A percentile compares a stretch with the other conserved stretches of the same genome.
phyloP scores from a whole-genome alignment of 2,113 vertebrate genomes.

The Cynocephalus volans region DNA sequence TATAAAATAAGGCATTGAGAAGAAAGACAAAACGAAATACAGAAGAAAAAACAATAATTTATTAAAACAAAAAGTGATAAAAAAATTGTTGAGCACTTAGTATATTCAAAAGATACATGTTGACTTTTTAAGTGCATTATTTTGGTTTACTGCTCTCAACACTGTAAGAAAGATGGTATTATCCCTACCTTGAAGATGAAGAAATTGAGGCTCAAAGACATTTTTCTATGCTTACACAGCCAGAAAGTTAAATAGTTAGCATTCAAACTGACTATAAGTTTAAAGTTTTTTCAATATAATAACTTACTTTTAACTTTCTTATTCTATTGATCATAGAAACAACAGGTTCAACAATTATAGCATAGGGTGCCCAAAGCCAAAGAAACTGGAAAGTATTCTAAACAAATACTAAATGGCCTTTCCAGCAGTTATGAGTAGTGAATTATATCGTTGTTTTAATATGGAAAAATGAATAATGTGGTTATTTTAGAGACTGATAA shows the following conservation, averaged over 20 bases:
- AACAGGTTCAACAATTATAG: neutral
- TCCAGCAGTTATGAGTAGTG: neutral
- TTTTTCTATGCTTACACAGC: neutral
- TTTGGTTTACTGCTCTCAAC: constrained; percentile 34
- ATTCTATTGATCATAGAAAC: neutral
- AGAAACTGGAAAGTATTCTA: neutral
- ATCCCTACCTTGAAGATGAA: neutral
- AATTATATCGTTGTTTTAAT: too few relatives aligned
- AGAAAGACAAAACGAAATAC: constrained; percentile 22
- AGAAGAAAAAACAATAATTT: constrained; percentile 3
- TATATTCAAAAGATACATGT: neutral
- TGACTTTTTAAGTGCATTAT: neutral
- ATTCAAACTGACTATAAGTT: neutral
- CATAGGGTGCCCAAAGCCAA: neutral
- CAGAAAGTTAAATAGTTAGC: neutral
- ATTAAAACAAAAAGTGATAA: constrained; percentile 17
- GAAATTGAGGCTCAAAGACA: constrained; percentile 22
- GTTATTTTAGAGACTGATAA: constrained; percentile 7
- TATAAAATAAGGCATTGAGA: neutral
- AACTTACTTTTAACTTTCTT: constrained; percentile 26
- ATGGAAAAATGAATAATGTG: neutral
- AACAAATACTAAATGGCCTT: neutral
- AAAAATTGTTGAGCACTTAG: constrained; percentile 16
- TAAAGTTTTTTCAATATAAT: neutral
- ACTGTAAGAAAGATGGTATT: neutral